Conservation (phyloP, 92 coral and sea anemone genomes). For the Nematostella vectensis region DNA sequence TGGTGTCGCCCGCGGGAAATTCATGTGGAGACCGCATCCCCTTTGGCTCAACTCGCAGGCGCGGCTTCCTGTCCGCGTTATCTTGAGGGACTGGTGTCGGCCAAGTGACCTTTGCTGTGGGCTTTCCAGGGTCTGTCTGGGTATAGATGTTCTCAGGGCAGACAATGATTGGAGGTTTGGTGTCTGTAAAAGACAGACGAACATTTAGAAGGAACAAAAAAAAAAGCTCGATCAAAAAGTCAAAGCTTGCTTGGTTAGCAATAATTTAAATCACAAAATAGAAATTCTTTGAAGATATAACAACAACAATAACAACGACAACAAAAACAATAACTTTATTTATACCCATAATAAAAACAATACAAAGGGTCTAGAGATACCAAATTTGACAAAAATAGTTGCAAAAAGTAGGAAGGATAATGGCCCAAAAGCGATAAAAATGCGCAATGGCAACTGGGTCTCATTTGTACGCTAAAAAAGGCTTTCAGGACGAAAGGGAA, state of each 20-base stretch:
- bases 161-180: conserved; percentile 27
- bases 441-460: no score
- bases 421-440: no score
- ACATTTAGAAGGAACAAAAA: no score
- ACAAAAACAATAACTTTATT: no score
- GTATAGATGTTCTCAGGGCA: conserved; percentile 25
- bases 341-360: no score
- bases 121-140: conserved; percentile 19
- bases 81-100: conserved; percentile 20
- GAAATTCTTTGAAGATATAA: no score
- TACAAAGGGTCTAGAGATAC: no score
- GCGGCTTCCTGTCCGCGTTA: conserved; percentile 27
- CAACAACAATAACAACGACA: no score
- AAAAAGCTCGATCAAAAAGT: not conserved
- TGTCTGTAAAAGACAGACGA: conserved; percentile 25
- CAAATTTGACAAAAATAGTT: no score
- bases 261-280: not conserved
- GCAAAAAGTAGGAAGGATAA: no score
- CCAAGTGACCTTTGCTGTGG: conserved; percentile 34
- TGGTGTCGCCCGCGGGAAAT: conserved; percentile 31
- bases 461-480: no score
- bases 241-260: not conserved
- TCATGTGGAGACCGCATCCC: conserved; percentile 21
- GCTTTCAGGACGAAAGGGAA: no score
- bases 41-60: conserved; percentile 14